Evolutionary conservation across 2,888 invertebrate species (phyloP), one percentile per base, ranked within the genome.

Genomic region (Leptinotarsa rubiginosa): DNA sequence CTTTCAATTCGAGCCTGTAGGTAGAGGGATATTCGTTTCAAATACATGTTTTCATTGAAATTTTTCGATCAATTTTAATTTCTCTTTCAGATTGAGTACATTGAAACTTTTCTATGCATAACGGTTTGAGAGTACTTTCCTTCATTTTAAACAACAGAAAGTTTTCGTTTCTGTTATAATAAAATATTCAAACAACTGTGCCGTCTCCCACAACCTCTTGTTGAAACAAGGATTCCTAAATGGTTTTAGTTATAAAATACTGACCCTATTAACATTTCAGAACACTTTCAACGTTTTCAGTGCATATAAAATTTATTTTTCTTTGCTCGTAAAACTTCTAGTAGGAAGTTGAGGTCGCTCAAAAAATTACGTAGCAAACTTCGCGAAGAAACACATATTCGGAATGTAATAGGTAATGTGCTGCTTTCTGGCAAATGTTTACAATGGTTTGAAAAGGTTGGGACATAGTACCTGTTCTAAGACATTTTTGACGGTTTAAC

Each of bases 201-300:
- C n/a, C 1, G 2, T 25, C 62, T 62, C 16, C 31, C 62, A 31
- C 31, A 62, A 31, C 4, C 62, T 62, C 62, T 31, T 62, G 62
- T 31, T 15, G 62, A 31, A 31, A 62, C 25, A 62, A 31, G 62
- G 62, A 62, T 62, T 31, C 16, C 62, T 25, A 31, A 15, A 31
- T 31, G 62, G 62, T 62, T 31, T 62, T 31, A 62, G 62, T 62
- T 62, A 62, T 31, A 31, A 62, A 62, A 62, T 62, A 31, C 31
- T 31, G 31, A 62, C 62, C 62, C 31, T 62, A 62, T 62, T 62
- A 62, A 62, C 62, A 62, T 62, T 62, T 62, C 62, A 62, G n/a
- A 62, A 62, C 62, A n/a, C 62, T 62, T 31, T n/a, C 25, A 62
- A 62, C 62, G 62, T 62, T 12, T 31, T n/a, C n/a, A 15, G 62